These are phyloP conservation scores for Nasonia vitripennis DNA, from an alignment of 1,140 invertebrate species.

Conservation along the genomic window DNA sequence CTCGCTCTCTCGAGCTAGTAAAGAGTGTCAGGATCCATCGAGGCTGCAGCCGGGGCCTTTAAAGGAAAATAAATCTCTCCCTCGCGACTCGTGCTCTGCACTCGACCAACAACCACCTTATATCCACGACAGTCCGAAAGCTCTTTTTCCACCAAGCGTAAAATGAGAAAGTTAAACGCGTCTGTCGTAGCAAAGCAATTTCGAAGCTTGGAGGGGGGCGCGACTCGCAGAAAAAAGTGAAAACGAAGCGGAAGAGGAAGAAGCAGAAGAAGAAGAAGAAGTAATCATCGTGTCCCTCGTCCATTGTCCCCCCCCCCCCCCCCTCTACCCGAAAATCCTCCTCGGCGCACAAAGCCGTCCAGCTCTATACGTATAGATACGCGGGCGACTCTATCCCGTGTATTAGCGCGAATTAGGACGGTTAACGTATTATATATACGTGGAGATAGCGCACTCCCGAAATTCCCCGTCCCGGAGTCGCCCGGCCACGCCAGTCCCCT, in stretches of 20 bases:
- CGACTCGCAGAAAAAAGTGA: slow-evolving; percentile 1
- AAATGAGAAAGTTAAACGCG: slow-evolving; percentile 55
- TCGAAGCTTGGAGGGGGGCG: slow-evolving; percentile 7
- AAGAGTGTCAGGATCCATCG: not conserved
- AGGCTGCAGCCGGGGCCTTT: not conserved
- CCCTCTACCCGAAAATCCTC: slow-evolving; percentile 27
- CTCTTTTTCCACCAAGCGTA: slow-evolving; percentile 48
- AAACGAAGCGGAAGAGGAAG: slow-evolving; percentile 21
- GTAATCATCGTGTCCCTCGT: slow-evolving; percentile 46
- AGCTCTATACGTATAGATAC: not conserved
- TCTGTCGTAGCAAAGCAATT: slow-evolving; percentile 46
- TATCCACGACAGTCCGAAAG: slow-evolving; percentile 19
- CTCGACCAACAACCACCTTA: slow-evolving; percentile 10
- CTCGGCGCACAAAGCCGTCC: slow-evolving; percentile 8
- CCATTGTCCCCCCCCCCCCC: slow-evolving; percentile 35
- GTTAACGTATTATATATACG: slow-evolving; percentile 4
- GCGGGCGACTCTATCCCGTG: slow-evolving; percentile 14
- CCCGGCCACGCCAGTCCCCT: not conserved
- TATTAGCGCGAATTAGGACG: slow-evolving; percentile 45
- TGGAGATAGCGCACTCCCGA: slow-evolving; percentile 4
- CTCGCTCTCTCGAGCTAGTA: not conserved
- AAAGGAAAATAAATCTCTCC: slow-evolving; percentile 44
- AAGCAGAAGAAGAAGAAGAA: not conserved
- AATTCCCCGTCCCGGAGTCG: slow-evolving; percentile 37
- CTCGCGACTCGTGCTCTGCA: slow-evolving; percentile 17